Evolutionary conservation across 2,113 vertebrate species (phyloP).

Genomic region (Paramormyrops kingsleyae): DNA sequence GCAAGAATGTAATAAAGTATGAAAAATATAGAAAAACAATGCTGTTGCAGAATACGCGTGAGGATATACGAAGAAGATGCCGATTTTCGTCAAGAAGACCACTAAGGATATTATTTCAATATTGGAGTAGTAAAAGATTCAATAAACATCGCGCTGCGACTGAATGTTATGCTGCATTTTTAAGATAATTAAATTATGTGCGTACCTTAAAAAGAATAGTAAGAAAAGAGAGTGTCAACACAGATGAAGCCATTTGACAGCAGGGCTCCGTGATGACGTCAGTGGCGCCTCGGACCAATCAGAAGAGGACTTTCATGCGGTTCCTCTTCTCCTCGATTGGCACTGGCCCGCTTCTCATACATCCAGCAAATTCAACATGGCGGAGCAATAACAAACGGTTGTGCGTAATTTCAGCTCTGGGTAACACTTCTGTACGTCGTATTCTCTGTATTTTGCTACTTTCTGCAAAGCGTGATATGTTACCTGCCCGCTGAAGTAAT

Average conservation of each 20-base stretch:
- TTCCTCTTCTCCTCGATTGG: neutral
- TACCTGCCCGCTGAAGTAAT: neutral
- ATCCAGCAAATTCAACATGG: constrained; percentile 48
- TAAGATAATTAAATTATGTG: neutral
- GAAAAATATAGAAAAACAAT: neutral
- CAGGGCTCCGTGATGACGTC: constrained; percentile 37
- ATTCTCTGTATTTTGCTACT: neutral
- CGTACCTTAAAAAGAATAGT: neutral
- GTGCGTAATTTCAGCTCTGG: constrained; percentile 32
- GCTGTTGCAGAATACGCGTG: neutral
- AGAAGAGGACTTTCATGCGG: constrained; percentile 1
- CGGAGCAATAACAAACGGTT: constrained; percentile 50
- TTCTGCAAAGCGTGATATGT: neutral
- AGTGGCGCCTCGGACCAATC: neutral
- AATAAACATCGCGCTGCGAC: neutral
- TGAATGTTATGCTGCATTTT: neutral
- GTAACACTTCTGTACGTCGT: constrained; percentile 33
- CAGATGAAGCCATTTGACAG: constrained; percentile 36
- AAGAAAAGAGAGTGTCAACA: neutral
- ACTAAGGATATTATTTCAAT: neutral
- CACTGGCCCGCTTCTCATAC: constrained; percentile 9
- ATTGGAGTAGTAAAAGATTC: neutral
- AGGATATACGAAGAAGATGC: neutral
- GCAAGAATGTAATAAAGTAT: neutral
- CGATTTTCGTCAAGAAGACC: neutral